Evolutionary conservation across 2,113 vertebrate species (phyloP).

Genomic region (Tychaedon coryphoeus): DNA sequence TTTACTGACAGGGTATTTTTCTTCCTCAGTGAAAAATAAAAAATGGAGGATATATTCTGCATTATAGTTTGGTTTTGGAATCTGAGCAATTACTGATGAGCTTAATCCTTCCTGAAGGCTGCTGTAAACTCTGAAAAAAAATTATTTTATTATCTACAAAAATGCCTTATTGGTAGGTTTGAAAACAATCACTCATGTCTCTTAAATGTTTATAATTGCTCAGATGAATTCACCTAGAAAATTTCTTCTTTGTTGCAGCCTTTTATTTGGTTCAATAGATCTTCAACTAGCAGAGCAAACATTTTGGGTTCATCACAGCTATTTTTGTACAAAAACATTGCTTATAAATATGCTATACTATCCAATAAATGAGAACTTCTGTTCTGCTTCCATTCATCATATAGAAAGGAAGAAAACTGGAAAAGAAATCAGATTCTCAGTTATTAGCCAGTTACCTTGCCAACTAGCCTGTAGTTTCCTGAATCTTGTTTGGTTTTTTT

Average conservation of each 20-base stretch:
- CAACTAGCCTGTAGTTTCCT: not conserved
- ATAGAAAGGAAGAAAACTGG: not conserved
- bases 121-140: not conserved
- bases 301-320: not conserved
- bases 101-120: not conserved
- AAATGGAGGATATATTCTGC: not conserved
- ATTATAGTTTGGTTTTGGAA: not conserved
- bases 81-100: not conserved
- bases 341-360: not conserved
- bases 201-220: not conserved
- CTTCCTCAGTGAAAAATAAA: not conserved
- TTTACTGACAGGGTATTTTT: not conserved
- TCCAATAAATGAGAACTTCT: not conserved
- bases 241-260: not conserved
- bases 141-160: not conserved
- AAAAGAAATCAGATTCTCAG: not conserved
- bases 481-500: not conserved
- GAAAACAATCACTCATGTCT: not conserved
- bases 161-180: not conserved
- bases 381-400: not conserved
- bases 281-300: not conserved
- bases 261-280: not conserved
- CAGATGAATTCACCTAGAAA: not conserved
- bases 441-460: not conserved
- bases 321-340: not conserved